Percentiles rank a stretch among this genome's conserved stretches.
Conservation (phyloP, 2,888 invertebrate genomes). For the Deilephila porcellus region DNA sequence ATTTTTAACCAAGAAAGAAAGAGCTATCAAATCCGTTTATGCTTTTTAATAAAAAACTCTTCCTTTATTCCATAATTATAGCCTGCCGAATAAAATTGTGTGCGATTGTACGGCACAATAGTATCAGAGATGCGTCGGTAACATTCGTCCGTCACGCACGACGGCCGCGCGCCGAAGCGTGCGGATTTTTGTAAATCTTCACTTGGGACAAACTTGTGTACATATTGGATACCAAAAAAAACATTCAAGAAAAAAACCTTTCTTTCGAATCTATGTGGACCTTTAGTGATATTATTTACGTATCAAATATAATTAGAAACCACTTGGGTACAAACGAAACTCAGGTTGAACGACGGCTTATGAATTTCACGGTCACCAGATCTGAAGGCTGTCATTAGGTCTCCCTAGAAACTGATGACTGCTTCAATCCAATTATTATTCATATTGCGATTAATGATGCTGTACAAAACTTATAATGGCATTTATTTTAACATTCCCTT, state of each 20-base stretch:
- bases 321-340: neutral
- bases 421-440: too few species aligned
- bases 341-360: too few species aligned
- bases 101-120: constrained; percentile 35
- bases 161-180: constrained; percentile 68
- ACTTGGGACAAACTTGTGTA: constrained; percentile 54
- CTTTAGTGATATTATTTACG: too few species aligned
- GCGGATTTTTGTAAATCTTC: constrained; percentile 73
- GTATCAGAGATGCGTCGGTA: constrained; percentile 50
- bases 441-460: too few species aligned
- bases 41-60: too few species aligned
- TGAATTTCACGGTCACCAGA: too few species aligned
- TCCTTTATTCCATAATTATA: neutral
- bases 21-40: too few species aligned
- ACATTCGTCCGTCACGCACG: constrained; percentile 64
- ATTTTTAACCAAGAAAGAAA: too few species aligned
- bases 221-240: constrained; percentile 36
- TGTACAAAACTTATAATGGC: too few species aligned
- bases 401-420: too few species aligned
- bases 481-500: too few species aligned
- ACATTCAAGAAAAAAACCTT: neutral
- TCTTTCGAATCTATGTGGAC: neutral
- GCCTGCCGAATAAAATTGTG: neutral
- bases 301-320: constrained; percentile 1
- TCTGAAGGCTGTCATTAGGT: too few species aligned